A percentile compares a stretch with the other conserved stretches of the same genome.
phyloP scores from a whole-genome alignment of 2,113 vertebrate genomes.

The Eretmodus cyanostictus region DNA sequence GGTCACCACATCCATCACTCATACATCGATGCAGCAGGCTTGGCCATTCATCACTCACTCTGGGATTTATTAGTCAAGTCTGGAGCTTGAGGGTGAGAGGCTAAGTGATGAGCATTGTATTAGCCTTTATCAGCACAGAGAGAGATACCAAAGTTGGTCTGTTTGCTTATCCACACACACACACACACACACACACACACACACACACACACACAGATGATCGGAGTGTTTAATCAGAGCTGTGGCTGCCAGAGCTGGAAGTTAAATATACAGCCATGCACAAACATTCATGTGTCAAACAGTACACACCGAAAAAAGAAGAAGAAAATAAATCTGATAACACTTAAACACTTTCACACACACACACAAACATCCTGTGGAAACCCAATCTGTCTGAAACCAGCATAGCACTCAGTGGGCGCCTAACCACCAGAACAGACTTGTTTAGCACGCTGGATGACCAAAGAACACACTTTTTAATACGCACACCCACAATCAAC shows the following conservation, averaged over 20 bases:
- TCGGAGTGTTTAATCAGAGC: constrained; percentile 28
- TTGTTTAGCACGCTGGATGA: neutral
- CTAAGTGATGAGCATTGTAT: constrained; percentile 56
- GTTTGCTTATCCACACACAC: neutral
- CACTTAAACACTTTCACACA: neutral
- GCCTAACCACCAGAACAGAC: neutral
- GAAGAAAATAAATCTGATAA: neutral
- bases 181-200: neutral
- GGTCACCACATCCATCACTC: constrained; percentile 39
- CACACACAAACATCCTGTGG: neutral
- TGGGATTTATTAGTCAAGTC: constrained; percentile 57
- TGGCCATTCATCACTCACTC: constrained; percentile 47
- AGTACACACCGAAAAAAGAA: neutral
- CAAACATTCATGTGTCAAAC: neutral
- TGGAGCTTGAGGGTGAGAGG: constrained; percentile 36
- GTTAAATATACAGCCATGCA: constrained; percentile 4
- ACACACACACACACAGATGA: neutral
- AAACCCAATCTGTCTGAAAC: neutral
- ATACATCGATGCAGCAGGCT: constrained; percentile 20
- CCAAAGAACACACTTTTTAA: neutral
- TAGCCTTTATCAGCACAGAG: constrained; percentile 37
- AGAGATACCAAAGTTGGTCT: constrained; percentile 17
- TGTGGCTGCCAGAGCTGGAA: neutral
- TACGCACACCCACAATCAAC: neutral
- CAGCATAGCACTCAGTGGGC: neutral